Evolutionary conservation across 2,888 invertebrate species (phyloP).

Genomic region (Nymphalis polychloros): DNA sequence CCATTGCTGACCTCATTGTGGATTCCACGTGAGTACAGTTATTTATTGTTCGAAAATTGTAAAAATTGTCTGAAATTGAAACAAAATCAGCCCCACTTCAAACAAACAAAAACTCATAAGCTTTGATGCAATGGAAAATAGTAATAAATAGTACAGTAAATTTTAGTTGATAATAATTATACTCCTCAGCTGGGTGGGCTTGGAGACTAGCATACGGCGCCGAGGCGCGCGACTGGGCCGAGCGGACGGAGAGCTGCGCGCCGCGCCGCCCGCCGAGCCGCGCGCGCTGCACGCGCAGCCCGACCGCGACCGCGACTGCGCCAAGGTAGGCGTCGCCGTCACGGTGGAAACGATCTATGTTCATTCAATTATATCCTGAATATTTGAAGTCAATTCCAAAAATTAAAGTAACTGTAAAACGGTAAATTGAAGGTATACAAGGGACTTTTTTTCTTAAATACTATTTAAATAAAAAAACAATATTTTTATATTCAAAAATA

Average conservation of each 20-base stretch:
- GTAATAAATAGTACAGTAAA: background rate
- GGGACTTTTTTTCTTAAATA: no score
- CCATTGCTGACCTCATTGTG: conserved; percentile 91
- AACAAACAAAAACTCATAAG: no score
- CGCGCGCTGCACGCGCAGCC: conserved; percentile 52
- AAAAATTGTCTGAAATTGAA: background rate
- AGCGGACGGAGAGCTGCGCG: conserved; percentile 49
- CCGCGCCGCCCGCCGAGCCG: conserved; percentile 46
- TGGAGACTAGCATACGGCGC: conserved; percentile 58
- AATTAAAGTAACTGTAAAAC: no score
- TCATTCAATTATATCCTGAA: no score
- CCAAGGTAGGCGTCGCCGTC: conserved; percentile 51
- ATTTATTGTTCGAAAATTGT: background rate
- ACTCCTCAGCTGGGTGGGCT: conserved; percentile 55
- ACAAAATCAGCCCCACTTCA: no score
- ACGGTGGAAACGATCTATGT: no score
- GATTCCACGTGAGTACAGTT: conserved; percentile 85
- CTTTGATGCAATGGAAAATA: no score
- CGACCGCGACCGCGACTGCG: conserved; percentile 49
- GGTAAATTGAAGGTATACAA: no score
- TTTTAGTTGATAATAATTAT: background rate
- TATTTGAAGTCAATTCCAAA: no score
- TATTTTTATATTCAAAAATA: no score
- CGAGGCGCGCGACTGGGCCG: conserved; percentile 59
- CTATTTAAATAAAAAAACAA: no score